A percentile compares a stretch with the other conserved stretches of the same genome.
Evolutionary conservation across 2,888 invertebrate species (phyloP).

Genomic region (Macroteleia sp.): DNA sequence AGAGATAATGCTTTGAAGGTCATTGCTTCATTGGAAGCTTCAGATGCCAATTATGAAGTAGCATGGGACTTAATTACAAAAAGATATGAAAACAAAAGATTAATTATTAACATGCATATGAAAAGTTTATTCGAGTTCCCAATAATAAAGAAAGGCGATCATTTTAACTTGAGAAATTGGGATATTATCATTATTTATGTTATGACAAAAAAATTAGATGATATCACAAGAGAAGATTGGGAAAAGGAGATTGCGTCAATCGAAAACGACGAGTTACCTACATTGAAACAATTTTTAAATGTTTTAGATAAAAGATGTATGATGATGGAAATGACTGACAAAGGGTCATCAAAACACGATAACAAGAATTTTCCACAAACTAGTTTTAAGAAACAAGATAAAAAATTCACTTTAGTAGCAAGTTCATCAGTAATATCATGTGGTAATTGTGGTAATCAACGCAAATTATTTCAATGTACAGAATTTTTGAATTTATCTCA

Average conservation of each 20-base stretch:
- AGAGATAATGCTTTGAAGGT: not conserved
- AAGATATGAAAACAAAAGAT: constrained; percentile 1
- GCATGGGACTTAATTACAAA: constrained; percentile 6
- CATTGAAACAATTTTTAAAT: not conserved
- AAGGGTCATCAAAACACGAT: not conserved
- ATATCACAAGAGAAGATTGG: constrained; percentile 1
- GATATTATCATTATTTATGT: not conserved
- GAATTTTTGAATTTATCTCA: too few species aligned
- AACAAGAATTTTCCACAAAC: not conserved
- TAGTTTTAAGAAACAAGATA: not conserved
- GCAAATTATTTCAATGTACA: too few species aligned
- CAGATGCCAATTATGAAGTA: too few species aligned
- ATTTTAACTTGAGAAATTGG: not conserved
- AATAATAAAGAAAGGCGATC: not conserved
- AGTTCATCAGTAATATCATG: too few species aligned
- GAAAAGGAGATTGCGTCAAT: not conserved
- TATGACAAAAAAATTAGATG: not conserved
- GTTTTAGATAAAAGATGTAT: not conserved
- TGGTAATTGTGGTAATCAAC: too few species aligned
- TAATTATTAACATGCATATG: not conserved
- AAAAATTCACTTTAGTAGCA: too few species aligned
- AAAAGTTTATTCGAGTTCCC: constrained; percentile 6
- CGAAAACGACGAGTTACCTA: not conserved
- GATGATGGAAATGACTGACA: not conserved
- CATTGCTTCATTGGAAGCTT: too few species aligned